A percentile compares a stretch with the other conserved stretches of the same genome.
Evolutionary conservation across 2,888 invertebrate species (phyloP).

Genomic region (Tipula vernalis): DNA sequence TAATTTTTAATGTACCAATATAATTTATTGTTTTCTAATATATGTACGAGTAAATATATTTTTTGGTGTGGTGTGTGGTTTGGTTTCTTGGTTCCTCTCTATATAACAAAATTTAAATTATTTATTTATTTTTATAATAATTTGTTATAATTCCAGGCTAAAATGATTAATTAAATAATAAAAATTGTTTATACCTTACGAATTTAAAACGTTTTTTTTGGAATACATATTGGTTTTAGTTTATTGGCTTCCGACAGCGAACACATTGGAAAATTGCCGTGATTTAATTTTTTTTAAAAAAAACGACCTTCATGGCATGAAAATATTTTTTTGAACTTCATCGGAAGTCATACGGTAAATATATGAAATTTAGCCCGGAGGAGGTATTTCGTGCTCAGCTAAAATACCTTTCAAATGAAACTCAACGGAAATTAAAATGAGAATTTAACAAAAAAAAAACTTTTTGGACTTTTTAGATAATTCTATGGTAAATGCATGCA

Average conservation of each 20-base stretch:
- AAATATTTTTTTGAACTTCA: neutral
- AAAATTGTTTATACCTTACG: neutral
- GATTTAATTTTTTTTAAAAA: neutral
- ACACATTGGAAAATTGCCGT: neutral
- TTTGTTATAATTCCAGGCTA: neutral
- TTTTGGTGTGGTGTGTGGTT: neutral
- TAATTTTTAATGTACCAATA: neutral
- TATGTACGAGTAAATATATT: neutral
- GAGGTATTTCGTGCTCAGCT: neutral
- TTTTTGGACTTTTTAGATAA: too few relatives aligned
- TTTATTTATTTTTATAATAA: neutral
- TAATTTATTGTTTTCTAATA: neutral
- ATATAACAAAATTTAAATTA: neutral
- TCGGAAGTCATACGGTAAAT: neutral
- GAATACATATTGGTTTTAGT: neutral
- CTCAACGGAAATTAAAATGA: too few relatives aligned
- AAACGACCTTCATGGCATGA: neutral
- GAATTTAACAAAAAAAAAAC: too few relatives aligned
- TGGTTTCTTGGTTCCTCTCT: neutral
- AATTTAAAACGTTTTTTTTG: neutral
- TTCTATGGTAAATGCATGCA: too few relatives aligned
- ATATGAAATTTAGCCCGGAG: neutral
- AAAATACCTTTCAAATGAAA: too few relatives aligned
- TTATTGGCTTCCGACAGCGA: neutral
- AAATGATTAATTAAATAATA: neutral